Conservation (phyloP, 2,888 invertebrate species). For the Eueremaeus valkanovi region DNA sequence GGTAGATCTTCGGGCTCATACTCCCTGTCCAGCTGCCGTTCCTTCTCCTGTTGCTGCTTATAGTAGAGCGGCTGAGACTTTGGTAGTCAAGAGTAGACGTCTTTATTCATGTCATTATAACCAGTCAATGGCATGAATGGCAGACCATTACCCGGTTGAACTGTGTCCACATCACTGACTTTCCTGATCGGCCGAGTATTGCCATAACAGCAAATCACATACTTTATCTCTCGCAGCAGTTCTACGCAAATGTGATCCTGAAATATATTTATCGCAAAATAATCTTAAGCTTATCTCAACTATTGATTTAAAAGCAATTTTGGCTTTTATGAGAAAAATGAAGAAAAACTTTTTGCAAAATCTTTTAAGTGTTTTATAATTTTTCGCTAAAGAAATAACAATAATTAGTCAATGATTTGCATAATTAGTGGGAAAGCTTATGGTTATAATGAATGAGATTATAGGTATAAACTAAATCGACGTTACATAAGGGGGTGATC, state of each 20-base stretch:
- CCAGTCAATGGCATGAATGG: slow-evolving; percentile 47
- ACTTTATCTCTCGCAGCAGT: slow-evolving; percentile 47
- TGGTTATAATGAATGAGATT: too few species aligned
- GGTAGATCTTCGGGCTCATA: neutral
- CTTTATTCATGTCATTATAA: slow-evolving; percentile 43
- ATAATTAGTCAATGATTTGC: too few species aligned
- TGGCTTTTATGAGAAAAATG: too few species aligned
- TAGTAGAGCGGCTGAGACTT: slow-evolving; percentile 31
- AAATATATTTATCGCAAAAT: neutral
- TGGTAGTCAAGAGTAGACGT: slow-evolving; percentile 45
- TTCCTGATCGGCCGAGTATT: slow-evolving; percentile 46
- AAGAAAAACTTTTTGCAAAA: too few species aligned
- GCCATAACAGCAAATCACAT: slow-evolving; percentile 47
- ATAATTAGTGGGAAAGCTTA: too few species aligned
- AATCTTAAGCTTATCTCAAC: too few species aligned
- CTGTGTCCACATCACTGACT: slow-evolving; percentile 37
- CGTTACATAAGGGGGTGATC: too few species aligned
- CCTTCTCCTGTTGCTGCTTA: slow-evolving; percentile 19
- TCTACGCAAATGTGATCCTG: slow-evolving; percentile 48
- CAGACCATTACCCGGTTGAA: slow-evolving; percentile 44
- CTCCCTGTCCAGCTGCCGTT: neutral
- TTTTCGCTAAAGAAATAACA: too few species aligned
- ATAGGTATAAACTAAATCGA: too few species aligned
- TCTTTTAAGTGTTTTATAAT: too few species aligned
- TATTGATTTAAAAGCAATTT: too few species aligned